Base-by-base conservation (phyloP, 1,140 invertebrate species). In the Wiebesia pumilae region DNA sequence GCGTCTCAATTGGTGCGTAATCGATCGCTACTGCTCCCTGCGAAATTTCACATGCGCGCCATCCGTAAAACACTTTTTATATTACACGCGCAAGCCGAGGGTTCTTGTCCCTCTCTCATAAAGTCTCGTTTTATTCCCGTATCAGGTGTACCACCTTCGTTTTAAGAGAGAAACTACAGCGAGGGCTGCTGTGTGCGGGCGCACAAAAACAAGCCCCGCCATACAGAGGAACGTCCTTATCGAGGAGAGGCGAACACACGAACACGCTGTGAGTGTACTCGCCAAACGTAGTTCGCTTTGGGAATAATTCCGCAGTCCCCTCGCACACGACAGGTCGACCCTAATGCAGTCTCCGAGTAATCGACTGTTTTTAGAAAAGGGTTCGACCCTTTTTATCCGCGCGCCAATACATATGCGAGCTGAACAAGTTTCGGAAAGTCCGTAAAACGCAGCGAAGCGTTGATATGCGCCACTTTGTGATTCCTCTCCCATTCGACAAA, bases 291-390 rank as follows among this genome's bases (percentile, higher is more conserved):
- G 69, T 87, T 88, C 88, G 88, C 35, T 89, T 73, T 62, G 85
- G 89, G 87, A 90, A 84, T 88, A 89, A 88, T 87, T 88, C 54
- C 73, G 38, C 73, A 80, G 3, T 47, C 47, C 75, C 84, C 75
- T 54, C 81, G 47, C 69, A 58, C 54, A 58, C 54, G 54, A 21
- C 12, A 58, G 54, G 7, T 27, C 58, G 65, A 80, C 82, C 67
- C 87, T 83, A 79, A 86, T 79, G 67, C 40, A 86, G 67, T 78
- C 80, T 77, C 80, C 51, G n/a, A 54, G 87, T 88, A 86, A 88
- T 88, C 84, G 67, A 83, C 81, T 83, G 35, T 86, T 86, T 84
- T 81, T 82, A 71, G 58, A 81, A 88, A 88, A 88, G 81, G 81
- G 84, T 83, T 83, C 84, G 87, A 89, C 88, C 89, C 88, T 86